phyloP scores from a whole-genome alignment of 2,797 vertebrate species.

The Enteromius fasciolatus region DNA sequence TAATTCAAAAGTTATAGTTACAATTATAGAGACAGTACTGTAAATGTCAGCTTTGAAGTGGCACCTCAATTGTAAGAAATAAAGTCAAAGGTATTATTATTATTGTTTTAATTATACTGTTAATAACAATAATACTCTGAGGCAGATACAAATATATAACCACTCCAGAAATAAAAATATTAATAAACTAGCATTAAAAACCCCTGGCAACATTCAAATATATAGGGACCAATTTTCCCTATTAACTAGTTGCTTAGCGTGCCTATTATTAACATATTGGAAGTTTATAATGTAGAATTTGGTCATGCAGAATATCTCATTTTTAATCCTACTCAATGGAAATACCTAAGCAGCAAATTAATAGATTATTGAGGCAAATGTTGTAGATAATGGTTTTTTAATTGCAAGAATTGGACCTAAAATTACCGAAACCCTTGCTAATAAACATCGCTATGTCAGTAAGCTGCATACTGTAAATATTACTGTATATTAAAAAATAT shows the following conservation, averaged over 20 bases:
- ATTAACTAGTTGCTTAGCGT: not conserved
- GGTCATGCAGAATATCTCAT: too few species aligned
- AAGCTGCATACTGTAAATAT: not conserved
- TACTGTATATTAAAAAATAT: slow-evolving; percentile 4
- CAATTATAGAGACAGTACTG: not conserved
- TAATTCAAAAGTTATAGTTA: too few species aligned
- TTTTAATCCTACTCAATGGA: too few species aligned
- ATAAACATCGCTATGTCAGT: not conserved
- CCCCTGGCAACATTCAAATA: not conserved
- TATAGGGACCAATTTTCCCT: not conserved
- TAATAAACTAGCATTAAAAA: not conserved
- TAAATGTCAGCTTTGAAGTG: not conserved
- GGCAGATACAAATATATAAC: not conserved
- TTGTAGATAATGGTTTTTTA: not conserved
- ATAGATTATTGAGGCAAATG: not conserved
- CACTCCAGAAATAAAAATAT: not conserved
- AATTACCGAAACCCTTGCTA: not conserved
- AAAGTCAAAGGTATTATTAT: not conserved
- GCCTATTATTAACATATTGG: not conserved
- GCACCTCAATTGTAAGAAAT: not conserved
- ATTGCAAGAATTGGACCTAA: not conserved
- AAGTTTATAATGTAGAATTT: not conserved
- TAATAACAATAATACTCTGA: not conserved
- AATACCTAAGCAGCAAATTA: not conserved
- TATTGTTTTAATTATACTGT: too few species aligned